Evolutionary conservation across 2,888 invertebrate species (phyloP).

Genomic region (Julus scandinavius): DNA sequence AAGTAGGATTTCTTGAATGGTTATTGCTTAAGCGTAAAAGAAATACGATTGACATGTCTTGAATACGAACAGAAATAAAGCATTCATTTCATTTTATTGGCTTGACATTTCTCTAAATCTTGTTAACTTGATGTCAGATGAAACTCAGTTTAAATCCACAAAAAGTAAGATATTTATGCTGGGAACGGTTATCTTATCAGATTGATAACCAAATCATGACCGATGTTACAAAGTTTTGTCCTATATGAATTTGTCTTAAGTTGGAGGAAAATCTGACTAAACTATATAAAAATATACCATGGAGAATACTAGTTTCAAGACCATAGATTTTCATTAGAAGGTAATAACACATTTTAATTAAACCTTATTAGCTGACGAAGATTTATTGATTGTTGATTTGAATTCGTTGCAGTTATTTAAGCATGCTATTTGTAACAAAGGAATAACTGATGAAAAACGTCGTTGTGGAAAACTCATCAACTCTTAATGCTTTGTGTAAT

Average conservation of each 20-base stretch:
- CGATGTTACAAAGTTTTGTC: background rate
- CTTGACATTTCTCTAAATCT: constrained; percentile 13
- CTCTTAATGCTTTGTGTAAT: constrained; percentile 9
- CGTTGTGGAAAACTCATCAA: background rate
- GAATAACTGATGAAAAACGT: background rate
- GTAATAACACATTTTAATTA: background rate
- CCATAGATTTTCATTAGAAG: background rate
- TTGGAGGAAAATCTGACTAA: no score
- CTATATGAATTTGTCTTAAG: background rate
- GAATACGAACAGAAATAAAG: constrained; percentile 28
- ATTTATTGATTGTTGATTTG: background rate
- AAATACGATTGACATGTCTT: constrained; percentile 34
- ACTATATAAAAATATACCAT: background rate
- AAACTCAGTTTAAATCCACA: background rate
- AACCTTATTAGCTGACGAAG: constrained; percentile 5
- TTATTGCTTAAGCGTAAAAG: constrained; percentile 45
- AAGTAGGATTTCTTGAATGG: constrained; percentile 45
- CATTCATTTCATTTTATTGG: constrained; percentile 16
- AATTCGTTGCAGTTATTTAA: background rate
- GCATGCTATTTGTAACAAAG: background rate
- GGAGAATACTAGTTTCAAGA: background rate
- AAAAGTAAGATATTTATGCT: background rate
- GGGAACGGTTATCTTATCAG: background rate
- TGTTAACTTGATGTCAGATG: background rate
- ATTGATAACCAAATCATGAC: background rate